Evolutionary conservation across 1,140 invertebrate species (phyloP).

Genomic region (Rhopalosiphum padi): DNA sequence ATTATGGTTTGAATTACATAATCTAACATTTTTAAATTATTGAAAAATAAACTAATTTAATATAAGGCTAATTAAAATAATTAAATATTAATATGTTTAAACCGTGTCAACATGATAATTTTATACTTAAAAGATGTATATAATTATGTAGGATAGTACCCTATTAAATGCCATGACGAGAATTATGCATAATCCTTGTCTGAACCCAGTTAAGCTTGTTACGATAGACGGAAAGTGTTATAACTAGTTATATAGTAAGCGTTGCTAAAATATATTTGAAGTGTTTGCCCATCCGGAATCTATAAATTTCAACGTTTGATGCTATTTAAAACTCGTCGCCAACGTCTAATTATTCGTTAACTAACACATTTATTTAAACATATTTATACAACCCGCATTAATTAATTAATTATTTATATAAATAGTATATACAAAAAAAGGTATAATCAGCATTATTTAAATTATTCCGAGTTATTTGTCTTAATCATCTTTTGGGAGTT

Average conservation of each 20-base stretch:
- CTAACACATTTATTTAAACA: neutral
- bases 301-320: neutral
- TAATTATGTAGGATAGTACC: neutral
- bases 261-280: neutral
- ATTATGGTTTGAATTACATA: neutral
- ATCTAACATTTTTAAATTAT: neutral
- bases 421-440: neutral
- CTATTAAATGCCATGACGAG: neutral
- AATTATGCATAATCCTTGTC: neutral
- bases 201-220: slow-evolving; percentile 3
- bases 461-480: neutral
- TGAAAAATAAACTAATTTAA: neutral
- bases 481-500: neutral
- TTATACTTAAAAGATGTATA: neutral
- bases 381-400: neutral
- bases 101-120: neutral
- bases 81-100: neutral
- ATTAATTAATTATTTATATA: neutral
- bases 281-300: neutral
- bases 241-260: neutral
- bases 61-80: neutral
- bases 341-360: neutral
- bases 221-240: neutral
- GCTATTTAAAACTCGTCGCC: neutral
- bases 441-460: slow-evolving; percentile 27